These are phyloP conservation scores for Bedellia somnulentella DNA, from an alignment of 2,888 invertebrate species.

Conservation along the genomic window DNA sequence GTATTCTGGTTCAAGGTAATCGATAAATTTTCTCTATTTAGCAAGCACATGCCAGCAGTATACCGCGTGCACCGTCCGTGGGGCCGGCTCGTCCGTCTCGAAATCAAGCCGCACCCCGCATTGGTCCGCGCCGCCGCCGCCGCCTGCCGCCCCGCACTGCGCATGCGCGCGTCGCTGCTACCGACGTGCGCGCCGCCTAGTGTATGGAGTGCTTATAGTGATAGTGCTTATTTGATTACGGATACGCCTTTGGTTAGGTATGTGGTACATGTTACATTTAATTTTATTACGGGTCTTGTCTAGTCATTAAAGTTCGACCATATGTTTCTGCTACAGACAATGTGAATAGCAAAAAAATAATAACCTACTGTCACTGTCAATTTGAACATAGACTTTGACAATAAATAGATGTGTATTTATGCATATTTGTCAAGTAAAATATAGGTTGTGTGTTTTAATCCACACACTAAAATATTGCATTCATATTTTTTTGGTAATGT, in stretches of 20 bases:
- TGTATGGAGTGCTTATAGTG: conserved; percentile 71
- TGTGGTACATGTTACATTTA: background rate
- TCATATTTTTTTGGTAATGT: too few species aligned
- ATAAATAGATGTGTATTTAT: too few species aligned
- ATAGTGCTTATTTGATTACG: conserved; percentile 76
- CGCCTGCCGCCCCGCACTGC: conserved; percentile 68
- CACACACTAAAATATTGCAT: too few species aligned
- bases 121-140: conserved; percentile 69
- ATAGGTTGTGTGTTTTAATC: too few species aligned
- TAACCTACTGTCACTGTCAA: too few species aligned
- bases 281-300: background rate
- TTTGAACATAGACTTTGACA: too few species aligned
- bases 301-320: background rate
- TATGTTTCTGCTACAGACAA: too few species aligned
- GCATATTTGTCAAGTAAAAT: too few species aligned
- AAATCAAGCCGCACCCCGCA: conserved; percentile 84
- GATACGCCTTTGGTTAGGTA: conserved; percentile 51
- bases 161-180: conserved; percentile 70
- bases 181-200: conserved; percentile 84
- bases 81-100: conserved; percentile 65
- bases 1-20: background rate
- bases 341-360: too few species aligned
- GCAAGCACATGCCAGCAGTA: conserved; percentile 74
- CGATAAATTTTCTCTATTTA: conserved; percentile 15
- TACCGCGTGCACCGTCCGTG: conserved; percentile 76